Conservation (phyloP, 2,113 vertebrate species). For the Heloderma charlesbogerti region DNA sequence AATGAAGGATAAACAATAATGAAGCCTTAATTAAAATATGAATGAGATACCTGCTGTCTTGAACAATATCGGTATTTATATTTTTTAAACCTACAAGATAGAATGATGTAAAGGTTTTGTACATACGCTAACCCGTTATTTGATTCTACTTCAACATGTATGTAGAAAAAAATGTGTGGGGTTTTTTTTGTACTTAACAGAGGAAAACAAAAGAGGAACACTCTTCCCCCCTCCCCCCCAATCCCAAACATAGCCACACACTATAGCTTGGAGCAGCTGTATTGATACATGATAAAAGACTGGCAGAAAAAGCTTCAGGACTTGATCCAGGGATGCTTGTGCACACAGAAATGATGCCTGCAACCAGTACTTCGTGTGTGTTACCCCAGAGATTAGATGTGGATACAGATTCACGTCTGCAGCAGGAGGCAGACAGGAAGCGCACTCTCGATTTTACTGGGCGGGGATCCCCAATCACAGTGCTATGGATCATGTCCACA, state of each 20-base stretch:
- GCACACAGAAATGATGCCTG: not conserved
- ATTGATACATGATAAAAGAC: not conserved
- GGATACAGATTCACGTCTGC: not conserved
- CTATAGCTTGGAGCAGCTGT: constrained; percentile 56
- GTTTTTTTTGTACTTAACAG: constrained; percentile 76
- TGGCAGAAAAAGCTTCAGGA: not conserved
- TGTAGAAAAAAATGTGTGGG: constrained; percentile 69
- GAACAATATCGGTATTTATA: constrained; percentile 87
- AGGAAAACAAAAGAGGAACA: constrained; percentile 62
- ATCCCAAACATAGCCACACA: constrained; percentile 65
- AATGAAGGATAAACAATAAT: constrained; percentile 71
- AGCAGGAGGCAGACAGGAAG: not conserved
- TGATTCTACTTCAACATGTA: constrained; percentile 75
- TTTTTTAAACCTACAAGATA: constrained; percentile 77
- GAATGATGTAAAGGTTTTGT: constrained; percentile 79
- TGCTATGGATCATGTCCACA: not conserved
- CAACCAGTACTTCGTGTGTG: not conserved
- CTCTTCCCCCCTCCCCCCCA: constrained; percentile 40
- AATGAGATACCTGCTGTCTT: constrained; percentile 64
- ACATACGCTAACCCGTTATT: constrained; percentile 78
- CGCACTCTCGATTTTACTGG: not conserved
- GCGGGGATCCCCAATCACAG: not conserved
- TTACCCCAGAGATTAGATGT: not conserved
- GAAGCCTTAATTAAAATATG: constrained; percentile 75
- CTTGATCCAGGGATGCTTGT: constrained; percentile 1